These are phyloP conservation scores for Tethya wilhelma DNA, from an alignment of 37 sponge, comb jelly and placozoan genomes.

Conservation along the genomic window DNA sequence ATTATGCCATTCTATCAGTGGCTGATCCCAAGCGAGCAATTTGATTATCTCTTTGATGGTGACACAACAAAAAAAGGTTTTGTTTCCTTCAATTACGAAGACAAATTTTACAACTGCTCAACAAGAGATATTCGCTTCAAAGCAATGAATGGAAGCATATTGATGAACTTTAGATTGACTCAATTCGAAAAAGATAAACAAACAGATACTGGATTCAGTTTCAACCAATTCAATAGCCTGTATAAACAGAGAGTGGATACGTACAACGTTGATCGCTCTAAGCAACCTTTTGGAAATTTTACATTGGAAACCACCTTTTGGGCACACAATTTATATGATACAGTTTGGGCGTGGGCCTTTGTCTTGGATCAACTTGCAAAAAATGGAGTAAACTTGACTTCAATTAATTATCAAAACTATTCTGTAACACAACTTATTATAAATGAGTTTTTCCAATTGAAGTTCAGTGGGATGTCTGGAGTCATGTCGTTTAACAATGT, in stretches of 20 bases:
- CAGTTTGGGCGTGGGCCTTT: constrained; percentile 6
- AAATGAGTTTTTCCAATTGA: neutral
- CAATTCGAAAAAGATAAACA: too few species aligned
- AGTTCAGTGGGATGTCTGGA: constrained; percentile 13
- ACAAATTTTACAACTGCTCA: constrained; percentile 1
- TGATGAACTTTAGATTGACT: too few species aligned
- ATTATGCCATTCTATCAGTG: constrained; percentile 12
- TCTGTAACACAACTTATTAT: neutral
- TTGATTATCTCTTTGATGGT: neutral
- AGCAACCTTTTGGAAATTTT: neutral
- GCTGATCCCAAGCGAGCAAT: neutral
- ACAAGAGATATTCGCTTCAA: neutral
- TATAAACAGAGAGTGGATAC: too few species aligned
- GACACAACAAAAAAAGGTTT: neutral
- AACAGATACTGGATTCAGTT: too few species aligned
- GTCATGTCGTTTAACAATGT: neutral
- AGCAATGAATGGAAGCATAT: neutral
- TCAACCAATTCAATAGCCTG: too few species aligned
- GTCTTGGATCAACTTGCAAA: neutral
- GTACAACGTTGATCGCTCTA: too few species aligned
- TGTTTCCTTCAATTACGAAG: neutral
- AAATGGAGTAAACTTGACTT: too few species aligned
- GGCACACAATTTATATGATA: neutral
- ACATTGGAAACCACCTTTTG: neutral
- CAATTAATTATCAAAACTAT: neutral